These are phyloP conservation scores for Villa cingulata DNA, from an alignment of 2,888 invertebrate species.

Conservation along the genomic window DNA sequence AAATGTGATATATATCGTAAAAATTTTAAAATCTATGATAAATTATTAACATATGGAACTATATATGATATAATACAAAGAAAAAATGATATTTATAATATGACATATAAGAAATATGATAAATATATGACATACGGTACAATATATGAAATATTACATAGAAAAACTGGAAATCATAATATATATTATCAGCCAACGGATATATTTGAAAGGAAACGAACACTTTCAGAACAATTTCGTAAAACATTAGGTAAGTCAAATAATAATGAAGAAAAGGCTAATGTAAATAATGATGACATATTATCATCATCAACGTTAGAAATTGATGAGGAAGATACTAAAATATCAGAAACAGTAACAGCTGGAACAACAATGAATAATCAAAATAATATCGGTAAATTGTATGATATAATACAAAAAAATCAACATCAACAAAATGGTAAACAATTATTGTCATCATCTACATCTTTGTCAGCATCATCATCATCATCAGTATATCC, in stretches of 20 bases:
- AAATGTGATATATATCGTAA: conserved; percentile 22
- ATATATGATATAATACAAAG: conserved; percentile 37
- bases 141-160: conserved; percentile 36
- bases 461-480: no score
- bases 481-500: no score
- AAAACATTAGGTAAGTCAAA: conserved; percentile 5
- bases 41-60: conserved; percentile 32
- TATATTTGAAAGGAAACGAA: conserved; percentile 31
- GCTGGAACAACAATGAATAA: no score
- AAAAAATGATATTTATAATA: conserved; percentile 31
- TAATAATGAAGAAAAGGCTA: not conserved
- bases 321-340: no score
- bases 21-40: conserved; percentile 36
- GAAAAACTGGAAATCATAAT: conserved; percentile 23
- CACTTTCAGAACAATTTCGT: conserved; percentile 27
- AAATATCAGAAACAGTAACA: no score
- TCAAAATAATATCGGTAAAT: conserved; percentile 19
- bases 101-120: conserved; percentile 34
- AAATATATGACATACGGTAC: conserved; percentile 38
- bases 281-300: no score
- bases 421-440: conserved; percentile 13
- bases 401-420: conserved; percentile 34
- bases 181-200: conserved; percentile 13
- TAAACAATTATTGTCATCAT: no score
- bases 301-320: no score